Base-by-base conservation (phyloP, 2,797 vertebrate species). In the Sphenodon punctatus region DNA sequence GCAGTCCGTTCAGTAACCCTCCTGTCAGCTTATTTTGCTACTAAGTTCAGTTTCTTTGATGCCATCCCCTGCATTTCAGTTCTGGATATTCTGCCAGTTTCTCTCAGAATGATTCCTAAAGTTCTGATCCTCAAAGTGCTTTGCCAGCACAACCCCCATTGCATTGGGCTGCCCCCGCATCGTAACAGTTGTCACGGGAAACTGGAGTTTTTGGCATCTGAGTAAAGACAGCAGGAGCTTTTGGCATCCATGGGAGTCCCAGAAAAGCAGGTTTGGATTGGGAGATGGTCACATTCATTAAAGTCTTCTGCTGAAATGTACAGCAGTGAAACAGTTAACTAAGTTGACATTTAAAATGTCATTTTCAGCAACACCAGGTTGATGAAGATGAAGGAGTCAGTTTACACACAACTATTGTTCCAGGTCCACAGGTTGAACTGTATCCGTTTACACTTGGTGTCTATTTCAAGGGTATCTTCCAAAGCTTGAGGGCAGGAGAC, bases 221-320 rank as follows among this genome's bases (percentile, higher is more conserved):
- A 30, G 0, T 0, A 78, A 69, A 53, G 55, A 39, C 78, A 89
- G 66, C 75, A 82, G 87, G 81, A n/a, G 16, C 12, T 0, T 0
- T 53, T 68, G 83, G 75, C 27, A 10, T n/a, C 65, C 48, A 43
- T 23, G 61, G 69, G 65, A 68, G 80, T 76, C 61, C 43, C n/a
- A 46, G 66, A 39, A 20, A 1, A 2, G 15, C 65, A 79, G 76
- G 36, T 53, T 8, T 49, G 65, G 71, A 20, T 58, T 23, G 42
- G 39, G 64, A 75, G 56, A n/a, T 59, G 30, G 51, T 7, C 7
- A 51, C 65, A 30, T 1, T 0, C 55, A 9, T 67, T 73, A 70
- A 41, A 39, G 27, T 51, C 12, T 36, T 36, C 80, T 49, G 55
- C 74, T 69, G 55, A 45, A 49, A 19, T 67, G 75, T 39, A 36